These are phyloP conservation scores for Astropecten irregularis DNA, from an alignment of 53 echinoderm and acorn worm species.

Conservation along the genomic window DNA sequence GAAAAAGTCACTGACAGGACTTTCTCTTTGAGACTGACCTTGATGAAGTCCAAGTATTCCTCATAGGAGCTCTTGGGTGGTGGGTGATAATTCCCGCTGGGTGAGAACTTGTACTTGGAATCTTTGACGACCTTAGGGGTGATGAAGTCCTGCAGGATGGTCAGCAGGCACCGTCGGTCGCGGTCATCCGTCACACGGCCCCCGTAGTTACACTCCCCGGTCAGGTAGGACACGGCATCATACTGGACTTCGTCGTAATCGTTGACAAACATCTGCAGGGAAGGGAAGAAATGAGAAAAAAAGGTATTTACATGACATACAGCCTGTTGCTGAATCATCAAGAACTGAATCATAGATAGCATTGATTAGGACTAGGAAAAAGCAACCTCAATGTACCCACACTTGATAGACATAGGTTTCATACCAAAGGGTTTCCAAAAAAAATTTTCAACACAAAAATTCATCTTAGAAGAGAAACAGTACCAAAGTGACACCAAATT, in stretches of 20 bases:
- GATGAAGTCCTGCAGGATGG: conserved; percentile 96
- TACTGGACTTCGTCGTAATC: conserved; percentile 96
- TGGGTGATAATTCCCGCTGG: conserved; percentile 84
- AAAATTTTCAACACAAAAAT: no score
- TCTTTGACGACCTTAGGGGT: conserved; percentile 75
- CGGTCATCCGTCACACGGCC: conserved; percentile 95
- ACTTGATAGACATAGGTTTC: no score
- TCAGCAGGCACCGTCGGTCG: conserved; percentile 86
- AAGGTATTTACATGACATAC: no score
- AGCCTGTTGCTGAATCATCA: no score
- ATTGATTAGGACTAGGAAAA: no score
- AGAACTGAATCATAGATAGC: no score
- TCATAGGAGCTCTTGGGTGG: conserved; percentile 93
- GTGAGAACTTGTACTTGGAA: conserved; percentile 95
- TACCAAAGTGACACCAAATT: no score
- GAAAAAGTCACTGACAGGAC: no score
- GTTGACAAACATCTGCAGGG: conserved; percentile 91
- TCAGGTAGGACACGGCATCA: conserved; percentile 95
- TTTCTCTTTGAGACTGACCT: no score
- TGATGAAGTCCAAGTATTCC: conserved; percentile 95
- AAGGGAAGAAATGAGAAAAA: not conserved
- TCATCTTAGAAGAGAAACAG: no score
- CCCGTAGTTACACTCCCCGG: conserved; percentile 98
- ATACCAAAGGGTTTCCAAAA: no score
- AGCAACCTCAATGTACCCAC: no score